A percentile compares a stretch with the other conserved stretches of the same genome.
phyloP scores from a whole-genome alignment of 2,797 vertebrate genomes.

The Apogon hyalosoma region DNA sequence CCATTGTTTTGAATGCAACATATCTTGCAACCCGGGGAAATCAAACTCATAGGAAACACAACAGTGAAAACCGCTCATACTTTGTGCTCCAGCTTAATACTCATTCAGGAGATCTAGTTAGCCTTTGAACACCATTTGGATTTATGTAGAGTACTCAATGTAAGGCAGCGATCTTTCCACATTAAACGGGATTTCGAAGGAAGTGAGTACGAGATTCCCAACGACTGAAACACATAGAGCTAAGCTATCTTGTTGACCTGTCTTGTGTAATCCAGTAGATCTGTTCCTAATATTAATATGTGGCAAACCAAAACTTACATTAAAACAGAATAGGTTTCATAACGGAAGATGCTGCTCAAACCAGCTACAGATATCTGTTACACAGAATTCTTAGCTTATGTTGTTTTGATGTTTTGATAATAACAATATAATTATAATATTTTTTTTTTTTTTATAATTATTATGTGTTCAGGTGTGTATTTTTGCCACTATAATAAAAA shows the following conservation, averaged over 20 bases:
- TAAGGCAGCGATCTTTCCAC: too few relatives aligned
- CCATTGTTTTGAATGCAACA: slow-evolving; percentile 12
- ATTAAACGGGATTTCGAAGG: not conserved
- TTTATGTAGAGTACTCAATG: not conserved
- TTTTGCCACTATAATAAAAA: too few relatives aligned
- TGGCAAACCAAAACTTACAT: slow-evolving; percentile 4
- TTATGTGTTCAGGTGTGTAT: too few relatives aligned
- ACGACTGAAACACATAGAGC: not conserved
- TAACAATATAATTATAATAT: too few relatives aligned
- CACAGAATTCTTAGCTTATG: not conserved
- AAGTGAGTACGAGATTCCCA: not conserved
- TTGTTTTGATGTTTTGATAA: too few relatives aligned
- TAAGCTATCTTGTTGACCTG: not conserved
- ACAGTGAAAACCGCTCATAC: not conserved
- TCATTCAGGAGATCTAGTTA: too few relatives aligned
- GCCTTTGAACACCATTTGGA: not conserved
- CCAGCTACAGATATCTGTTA: slow-evolving; percentile 6
- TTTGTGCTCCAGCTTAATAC: not conserved
- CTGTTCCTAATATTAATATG: not conserved
- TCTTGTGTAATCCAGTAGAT: not conserved
- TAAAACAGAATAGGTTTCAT: slow-evolving; percentile 8
- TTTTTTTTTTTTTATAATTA: too few relatives aligned
- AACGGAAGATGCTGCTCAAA: not conserved
- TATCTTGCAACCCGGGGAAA: slow-evolving; percentile 34
- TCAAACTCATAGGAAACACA: slow-evolving; percentile 31